These are phyloP conservation scores for Drosophila quinaria DNA, from an alignment of 2,888 invertebrate genomes.

Conservation along the genomic window DNA sequence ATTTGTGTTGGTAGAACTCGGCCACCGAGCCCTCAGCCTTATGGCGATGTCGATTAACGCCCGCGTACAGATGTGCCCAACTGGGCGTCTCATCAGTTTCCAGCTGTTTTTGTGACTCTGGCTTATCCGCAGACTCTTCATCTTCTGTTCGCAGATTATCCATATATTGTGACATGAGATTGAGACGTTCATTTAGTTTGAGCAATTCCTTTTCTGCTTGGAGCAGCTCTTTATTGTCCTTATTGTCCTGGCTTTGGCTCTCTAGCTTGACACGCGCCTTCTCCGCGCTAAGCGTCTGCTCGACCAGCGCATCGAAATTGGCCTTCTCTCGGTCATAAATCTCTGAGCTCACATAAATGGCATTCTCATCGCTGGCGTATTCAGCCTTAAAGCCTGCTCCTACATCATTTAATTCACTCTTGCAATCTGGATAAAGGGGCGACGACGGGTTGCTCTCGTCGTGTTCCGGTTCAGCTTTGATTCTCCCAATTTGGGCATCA, in stretches of 20 bases:
- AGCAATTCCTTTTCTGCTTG: neutral
- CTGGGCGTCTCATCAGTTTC: constrained; percentile 3
- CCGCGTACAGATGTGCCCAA: constrained; percentile 22
- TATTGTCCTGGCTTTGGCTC: neutral
- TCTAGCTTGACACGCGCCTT: neutral
- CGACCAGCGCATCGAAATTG: constrained; percentile 18
- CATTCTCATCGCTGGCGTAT: constrained; percentile 23
- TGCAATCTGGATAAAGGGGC: neutral
- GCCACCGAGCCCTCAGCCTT: constrained; percentile 19
- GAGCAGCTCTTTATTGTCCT: neutral
- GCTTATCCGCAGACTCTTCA: neutral
- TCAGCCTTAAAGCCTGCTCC: neutral
- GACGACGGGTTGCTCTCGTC: neutral
- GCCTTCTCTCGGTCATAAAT: constrained; percentile 12
- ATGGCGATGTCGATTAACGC: constrained; percentile 37
- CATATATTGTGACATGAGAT: constrained; percentile 9
- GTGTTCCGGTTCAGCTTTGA: neutral
- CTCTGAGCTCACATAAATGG: constrained; percentile 18
- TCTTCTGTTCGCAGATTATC: constrained; percentile 9
- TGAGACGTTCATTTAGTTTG: constrained; percentile 8
- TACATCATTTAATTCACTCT: neutral
- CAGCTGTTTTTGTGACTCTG: neutral
- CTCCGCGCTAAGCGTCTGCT: constrained; percentile 14
- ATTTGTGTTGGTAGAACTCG: constrained; percentile 38
- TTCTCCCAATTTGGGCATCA: neutral